Base-by-base conservation (phyloP, 1,140 invertebrate species). In the Stratiolaelaps scimitus region DNA sequence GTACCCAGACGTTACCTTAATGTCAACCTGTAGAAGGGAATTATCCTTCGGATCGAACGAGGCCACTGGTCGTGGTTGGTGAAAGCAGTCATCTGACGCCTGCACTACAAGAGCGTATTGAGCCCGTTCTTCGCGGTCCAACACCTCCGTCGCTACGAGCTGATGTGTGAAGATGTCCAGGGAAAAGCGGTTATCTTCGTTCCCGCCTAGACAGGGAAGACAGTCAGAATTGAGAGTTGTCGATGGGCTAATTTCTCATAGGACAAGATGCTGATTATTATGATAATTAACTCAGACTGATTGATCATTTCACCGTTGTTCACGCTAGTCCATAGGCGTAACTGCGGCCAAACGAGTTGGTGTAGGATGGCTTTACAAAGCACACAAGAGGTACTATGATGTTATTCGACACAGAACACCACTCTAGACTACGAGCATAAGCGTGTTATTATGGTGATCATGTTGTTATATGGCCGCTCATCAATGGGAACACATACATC, bases 11-110 rank as follows among this genome's bases (percentile, higher is more conserved):
- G 64, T 65, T 15, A 73, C 68, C 13, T 69, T 68, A 29, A 73
- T 65, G 7, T 70, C 74, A 0, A 93, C 82, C 73, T 83, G 83
- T 0, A 95, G 76, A 7, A 87, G 74, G 1, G 88, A 88, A 69
- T 83, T 81, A 71, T 84, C 81, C 1, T 74, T 73, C 10, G 78
- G 75, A 71, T 83, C 80, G 73, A 84, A 81, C 64, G 74, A 73
- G 7, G 71, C 64, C 71, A 70, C 53, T 1, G 46, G 65, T 53
- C 69, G 69, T 44, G 73, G 71, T 10, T 71, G 66, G 43, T 70
- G 74, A 1, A 84, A 83, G 73, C 89, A 94, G 73, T 90, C 85
- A 75, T 92, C 88, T 0, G 85, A 85, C 0, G 89, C 89, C 74
- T 87, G 83, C 1, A 93, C 77, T 40, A 87, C 78, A 0, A 93